A percentile compares a stretch with the other conserved stretches of the same genome.
Evolutionary conservation across 1,140 invertebrate genomes (phyloP).

Genomic region (Leucophenga varia): DNA sequence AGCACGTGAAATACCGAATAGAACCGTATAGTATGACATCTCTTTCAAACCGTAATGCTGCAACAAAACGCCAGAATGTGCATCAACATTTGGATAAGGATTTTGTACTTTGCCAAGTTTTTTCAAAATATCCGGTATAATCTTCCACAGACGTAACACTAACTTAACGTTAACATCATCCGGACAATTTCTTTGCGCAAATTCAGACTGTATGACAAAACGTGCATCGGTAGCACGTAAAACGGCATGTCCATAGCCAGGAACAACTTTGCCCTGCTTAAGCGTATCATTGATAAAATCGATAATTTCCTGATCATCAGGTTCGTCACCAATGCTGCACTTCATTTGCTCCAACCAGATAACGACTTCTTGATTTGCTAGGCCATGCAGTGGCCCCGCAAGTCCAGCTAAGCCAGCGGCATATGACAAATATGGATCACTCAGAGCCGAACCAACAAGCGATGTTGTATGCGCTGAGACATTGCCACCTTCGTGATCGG

Average conservation of each 20-base stretch:
- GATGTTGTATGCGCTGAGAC: conserved; percentile 92
- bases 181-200: conserved; percentile 89
- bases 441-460: conserved; percentile 89
- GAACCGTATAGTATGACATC: conserved; percentile 96
- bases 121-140: conserved; percentile 86
- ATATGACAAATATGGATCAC: conserved; percentile 91
- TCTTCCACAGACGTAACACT: conserved; percentile 87
- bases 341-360: conserved; percentile 79
- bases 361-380: conserved; percentile 92
- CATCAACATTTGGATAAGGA: conserved; percentile 97
- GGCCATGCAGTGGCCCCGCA: conserved; percentile 90
- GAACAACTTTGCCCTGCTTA: conserved; percentile 78
- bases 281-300: conserved; percentile 92
- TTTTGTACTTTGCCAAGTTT: conserved; percentile 95
- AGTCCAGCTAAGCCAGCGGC: conserved; percentile 90
- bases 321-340: conserved; percentile 76
- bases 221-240: conserved; percentile 93
- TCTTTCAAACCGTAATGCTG: conserved; percentile 93
- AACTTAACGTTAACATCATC: conserved; percentile 88
- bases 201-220: conserved; percentile 85
- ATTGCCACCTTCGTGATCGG: conserved; percentile 93
- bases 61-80: conserved; percentile 91
- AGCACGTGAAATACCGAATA: conserved; percentile 93
- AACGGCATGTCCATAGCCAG: conserved; percentile 95
- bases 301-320: conserved; percentile 82